Conservation (phyloP, 2,797 vertebrate genomes). For the Psittacula echo region DNA sequence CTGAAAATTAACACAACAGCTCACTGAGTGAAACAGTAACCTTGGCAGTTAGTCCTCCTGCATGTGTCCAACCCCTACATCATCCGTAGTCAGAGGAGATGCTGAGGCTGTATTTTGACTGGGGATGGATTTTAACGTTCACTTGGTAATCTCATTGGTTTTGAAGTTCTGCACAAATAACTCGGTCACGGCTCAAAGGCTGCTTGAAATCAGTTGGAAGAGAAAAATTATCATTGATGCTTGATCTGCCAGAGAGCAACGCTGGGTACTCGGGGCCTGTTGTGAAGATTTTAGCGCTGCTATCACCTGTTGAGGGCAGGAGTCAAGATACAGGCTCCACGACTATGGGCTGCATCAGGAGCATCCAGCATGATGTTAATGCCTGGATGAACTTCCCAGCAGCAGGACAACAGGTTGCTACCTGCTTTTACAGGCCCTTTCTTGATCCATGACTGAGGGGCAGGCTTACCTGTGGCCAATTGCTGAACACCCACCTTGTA, state of each 20-base stretch:
- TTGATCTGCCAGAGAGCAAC: neutral
- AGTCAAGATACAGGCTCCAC: fast-evolving
- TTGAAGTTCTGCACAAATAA: neutral
- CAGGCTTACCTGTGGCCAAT: neutral
- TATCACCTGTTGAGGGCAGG: neutral
- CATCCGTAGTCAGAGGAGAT: fast-evolving
- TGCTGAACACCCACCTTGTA: neutral
- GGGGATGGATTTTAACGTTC: neutral
- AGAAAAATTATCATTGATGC: neutral
- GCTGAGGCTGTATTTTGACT: neutral
- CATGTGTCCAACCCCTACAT: neutral
- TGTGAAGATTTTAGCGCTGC: neutral
- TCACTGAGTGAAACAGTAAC: neutral
- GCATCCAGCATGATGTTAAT: neutral
- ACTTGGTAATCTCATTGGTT: neutral
- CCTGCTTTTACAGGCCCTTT: neutral
- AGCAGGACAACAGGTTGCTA: neutral
- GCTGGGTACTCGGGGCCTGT: no score
- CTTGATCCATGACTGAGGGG: fast-evolving
- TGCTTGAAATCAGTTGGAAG: neutral
- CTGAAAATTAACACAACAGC: neutral
- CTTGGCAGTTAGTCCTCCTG: neutral
- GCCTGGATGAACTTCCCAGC: no score
- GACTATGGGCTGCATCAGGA: fast-evolving
- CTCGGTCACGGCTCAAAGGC: neutral